phyloP scores from a whole-genome alignment of 2,113 vertebrate genomes.

The Willisornis vidua region DNA sequence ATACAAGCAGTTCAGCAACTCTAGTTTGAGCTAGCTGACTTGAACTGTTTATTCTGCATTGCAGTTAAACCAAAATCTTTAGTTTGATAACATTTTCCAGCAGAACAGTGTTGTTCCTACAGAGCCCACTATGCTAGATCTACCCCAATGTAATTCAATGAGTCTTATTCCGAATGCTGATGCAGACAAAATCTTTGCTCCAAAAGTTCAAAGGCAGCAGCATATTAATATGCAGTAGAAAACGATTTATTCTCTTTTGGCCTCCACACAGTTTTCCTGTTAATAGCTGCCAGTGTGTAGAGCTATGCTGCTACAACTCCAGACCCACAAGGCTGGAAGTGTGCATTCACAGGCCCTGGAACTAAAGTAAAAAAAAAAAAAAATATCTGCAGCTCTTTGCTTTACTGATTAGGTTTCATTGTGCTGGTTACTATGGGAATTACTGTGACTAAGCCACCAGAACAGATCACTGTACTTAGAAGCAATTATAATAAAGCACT shows the following conservation, averaged over 20 bases:
- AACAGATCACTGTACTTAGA: neutral
- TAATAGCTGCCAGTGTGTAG: neutral
- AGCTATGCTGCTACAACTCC: neutral
- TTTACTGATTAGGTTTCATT: neutral
- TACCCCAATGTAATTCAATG: neutral
- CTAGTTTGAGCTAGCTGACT: neutral
- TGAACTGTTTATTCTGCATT: neutral
- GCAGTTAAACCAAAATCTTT: neutral
- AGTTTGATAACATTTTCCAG: neutral
- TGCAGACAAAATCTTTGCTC: neutral
- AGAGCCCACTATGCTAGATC: neutral
- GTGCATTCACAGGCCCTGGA: neutral
- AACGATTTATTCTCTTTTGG: neutral
- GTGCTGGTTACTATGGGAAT: neutral
- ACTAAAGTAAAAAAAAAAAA: neutral
- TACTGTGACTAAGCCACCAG: neutral
- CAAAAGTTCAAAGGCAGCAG: neutral
- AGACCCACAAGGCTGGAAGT: neutral
- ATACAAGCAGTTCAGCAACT: neutral
- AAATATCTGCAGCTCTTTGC: accelerated
- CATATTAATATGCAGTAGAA: neutral
- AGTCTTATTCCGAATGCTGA: neutral
- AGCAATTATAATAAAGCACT: neutral
- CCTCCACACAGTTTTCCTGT: neutral
- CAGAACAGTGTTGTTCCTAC: neutral